Conservation (phyloP, 2,888 invertebrate genomes). For the Ecliptopera silaceata region DNA sequence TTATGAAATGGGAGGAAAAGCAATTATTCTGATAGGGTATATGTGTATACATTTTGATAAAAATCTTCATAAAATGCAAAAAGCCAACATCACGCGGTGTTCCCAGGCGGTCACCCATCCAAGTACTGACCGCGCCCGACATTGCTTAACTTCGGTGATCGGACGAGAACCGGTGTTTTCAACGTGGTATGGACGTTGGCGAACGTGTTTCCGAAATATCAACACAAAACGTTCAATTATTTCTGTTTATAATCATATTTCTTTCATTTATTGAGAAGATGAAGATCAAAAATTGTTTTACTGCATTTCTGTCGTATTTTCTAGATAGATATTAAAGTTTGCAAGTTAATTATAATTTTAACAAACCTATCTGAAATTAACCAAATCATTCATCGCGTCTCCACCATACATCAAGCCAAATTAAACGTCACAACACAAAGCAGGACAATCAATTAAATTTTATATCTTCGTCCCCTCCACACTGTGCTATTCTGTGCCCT, state of each 20-base stretch:
- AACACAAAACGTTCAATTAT: too few relatives aligned
- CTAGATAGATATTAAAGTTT: too few relatives aligned
- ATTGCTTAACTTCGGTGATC: conserved; percentile 77
- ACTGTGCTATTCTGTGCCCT: conserved; percentile 13
- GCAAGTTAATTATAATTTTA: too few relatives aligned
- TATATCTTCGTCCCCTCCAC: conserved; percentile 36
- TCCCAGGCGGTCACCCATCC: conserved; percentile 65
- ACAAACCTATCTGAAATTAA: conserved; percentile 16
- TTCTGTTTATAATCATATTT: too few relatives aligned
- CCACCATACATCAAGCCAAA: conserved; percentile 36
- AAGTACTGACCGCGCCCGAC: conserved; percentile 72
- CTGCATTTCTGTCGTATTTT: too few relatives aligned
- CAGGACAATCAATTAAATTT: conserved; percentile 55
- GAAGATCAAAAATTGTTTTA: too few relatives aligned
- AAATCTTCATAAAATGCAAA: conserved; percentile 34
- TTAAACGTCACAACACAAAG: conserved; percentile 48
- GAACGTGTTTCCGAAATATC: background rate
- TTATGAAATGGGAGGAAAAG: conserved; percentile 55
- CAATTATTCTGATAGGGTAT: conserved; percentile 40
- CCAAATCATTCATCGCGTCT: conserved; percentile 10
- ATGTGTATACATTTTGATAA: background rate
- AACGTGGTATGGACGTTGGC: conserved; percentile 38
- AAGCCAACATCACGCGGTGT: conserved; percentile 58
- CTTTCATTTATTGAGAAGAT: too few relatives aligned
- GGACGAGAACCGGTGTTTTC: conserved; percentile 64